Conservation (phyloP, 1,140 invertebrate species). For the Drosophila littoralis region DNA sequence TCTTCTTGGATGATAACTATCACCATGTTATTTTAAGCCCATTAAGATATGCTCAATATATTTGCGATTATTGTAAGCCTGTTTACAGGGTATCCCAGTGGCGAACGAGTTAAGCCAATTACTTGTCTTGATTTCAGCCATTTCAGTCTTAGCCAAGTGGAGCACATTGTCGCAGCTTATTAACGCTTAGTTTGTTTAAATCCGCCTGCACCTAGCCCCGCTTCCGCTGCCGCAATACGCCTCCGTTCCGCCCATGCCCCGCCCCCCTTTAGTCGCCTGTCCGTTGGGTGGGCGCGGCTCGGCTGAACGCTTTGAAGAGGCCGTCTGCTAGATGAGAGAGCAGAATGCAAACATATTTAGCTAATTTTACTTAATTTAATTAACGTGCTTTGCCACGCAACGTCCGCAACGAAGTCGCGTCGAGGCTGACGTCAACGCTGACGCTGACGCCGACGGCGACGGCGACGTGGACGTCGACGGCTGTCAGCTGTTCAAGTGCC, state of each 20-base stretch:
- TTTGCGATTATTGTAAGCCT: not conserved
- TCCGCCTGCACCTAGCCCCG: not conserved
- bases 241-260: not conserved
- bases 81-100: not conserved
- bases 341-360: slow-evolving; percentile 73
- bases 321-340: slow-evolving; percentile 6
- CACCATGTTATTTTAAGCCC: not conserved
- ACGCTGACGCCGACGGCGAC: not conserved
- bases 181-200: slow-evolving; percentile 2
- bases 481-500: slow-evolving; percentile 78
- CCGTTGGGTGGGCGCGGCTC: slow-evolving; percentile 1
- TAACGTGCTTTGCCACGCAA: slow-evolving; percentile 69
- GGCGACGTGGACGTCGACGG: slow-evolving; percentile 40
- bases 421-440: slow-evolving; percentile 17
- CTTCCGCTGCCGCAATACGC: too few species aligned
- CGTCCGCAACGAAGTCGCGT: slow-evolving; percentile 18
- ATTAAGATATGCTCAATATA: not conserved
- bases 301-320: slow-evolving; percentile 14
- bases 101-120: not conserved
- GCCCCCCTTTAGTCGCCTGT: not conserved
- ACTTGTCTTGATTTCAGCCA: not conserved
- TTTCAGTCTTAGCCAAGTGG: not conserved
- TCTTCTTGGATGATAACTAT: too few species aligned
- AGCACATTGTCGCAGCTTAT: slow-evolving; percentile 9
- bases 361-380: slow-evolving; percentile 83